Evolutionary conservation across 2,888 invertebrate species (phyloP).

Genomic region (Torymus auratus): DNA sequence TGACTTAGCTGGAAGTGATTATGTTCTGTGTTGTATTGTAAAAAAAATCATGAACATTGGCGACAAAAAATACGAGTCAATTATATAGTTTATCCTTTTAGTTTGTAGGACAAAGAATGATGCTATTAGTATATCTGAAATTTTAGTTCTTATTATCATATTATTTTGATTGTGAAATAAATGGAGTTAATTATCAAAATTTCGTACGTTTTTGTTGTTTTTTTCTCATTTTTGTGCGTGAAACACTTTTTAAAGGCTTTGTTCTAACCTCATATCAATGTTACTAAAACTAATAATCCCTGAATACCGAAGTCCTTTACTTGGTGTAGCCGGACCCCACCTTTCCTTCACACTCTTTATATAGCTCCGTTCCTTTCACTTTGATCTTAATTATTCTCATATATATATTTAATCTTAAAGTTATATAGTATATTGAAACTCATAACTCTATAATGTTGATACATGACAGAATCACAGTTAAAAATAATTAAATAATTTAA

Average conservation of each 20-base stretch:
- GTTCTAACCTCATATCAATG: slow-evolving; percentile 35
- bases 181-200: slow-evolving; percentile 55
- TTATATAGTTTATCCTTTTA: slow-evolving; percentile 59
- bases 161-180: slow-evolving; percentile 58
- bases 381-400: slow-evolving; percentile 52
- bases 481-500: neutral
- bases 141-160: slow-evolving; percentile 47
- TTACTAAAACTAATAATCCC: slow-evolving; percentile 50
- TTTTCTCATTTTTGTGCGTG: slow-evolving; percentile 48
- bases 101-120: slow-evolving; percentile 34
- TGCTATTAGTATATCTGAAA: slow-evolving; percentile 41
- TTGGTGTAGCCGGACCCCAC: slow-evolving; percentile 76
- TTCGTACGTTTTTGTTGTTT: slow-evolving; percentile 48
- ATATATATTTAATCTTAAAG: slow-evolving; percentile 4
- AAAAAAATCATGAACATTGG: slow-evolving; percentile 47
- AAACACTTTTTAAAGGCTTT: slow-evolving; percentile 54
- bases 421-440: neutral
- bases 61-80: slow-evolving; percentile 38
- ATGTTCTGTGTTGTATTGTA: slow-evolving; percentile 56
- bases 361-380: slow-evolving; percentile 55
- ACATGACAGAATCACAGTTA: slow-evolving; percentile 11
- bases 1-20: slow-evolving; percentile 6
- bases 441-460: neutral
- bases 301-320: slow-evolving; percentile 64
- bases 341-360: slow-evolving; percentile 55